Evolutionary conservation across 2,888 invertebrate genomes (phyloP).

Genomic region (Meteorus cinctellus): DNA sequence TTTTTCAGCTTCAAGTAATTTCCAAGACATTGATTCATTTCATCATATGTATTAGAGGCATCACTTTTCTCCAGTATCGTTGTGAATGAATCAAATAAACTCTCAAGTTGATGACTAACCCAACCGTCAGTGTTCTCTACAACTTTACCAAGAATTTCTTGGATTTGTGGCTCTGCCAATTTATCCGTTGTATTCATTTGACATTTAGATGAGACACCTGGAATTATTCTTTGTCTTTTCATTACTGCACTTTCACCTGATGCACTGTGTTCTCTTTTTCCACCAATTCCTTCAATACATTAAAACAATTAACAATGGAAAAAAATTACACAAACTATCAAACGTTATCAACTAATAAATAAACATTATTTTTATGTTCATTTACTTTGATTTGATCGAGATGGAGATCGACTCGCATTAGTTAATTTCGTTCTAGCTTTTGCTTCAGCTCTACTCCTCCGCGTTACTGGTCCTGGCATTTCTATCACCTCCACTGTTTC

Average conservation of each 20-base stretch:
- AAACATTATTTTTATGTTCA: neutral
- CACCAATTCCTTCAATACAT: slow-evolving; percentile 51
- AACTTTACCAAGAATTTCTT: slow-evolving; percentile 58
- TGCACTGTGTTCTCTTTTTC: slow-evolving; percentile 61
- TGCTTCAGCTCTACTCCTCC: slow-evolving; percentile 50
- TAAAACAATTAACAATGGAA: neutral
- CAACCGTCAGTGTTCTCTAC: slow-evolving; percentile 62
- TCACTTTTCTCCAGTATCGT: slow-evolving; percentile 54
- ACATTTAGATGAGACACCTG: slow-evolving; percentile 36
- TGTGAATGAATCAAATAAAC: slow-evolving; percentile 58
- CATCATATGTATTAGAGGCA: slow-evolving; percentile 46
- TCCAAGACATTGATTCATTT: slow-evolving; percentile 54
- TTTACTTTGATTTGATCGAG: slow-evolving; percentile 57
- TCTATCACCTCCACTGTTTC: slow-evolving; percentile 39
- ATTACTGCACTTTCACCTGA: slow-evolving; percentile 56
- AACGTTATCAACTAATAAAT: neutral
- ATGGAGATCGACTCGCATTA: slow-evolving; percentile 53
- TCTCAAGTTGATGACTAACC: slow-evolving; percentile 62
- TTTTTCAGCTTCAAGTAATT: slow-evolving; percentile 46
- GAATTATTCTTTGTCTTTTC: slow-evolving; percentile 59
- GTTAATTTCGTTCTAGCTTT: slow-evolving; percentile 58
- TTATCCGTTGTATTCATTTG: slow-evolving; percentile 50
- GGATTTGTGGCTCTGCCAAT: slow-evolving; percentile 56
- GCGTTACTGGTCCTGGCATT: slow-evolving; percentile 44
- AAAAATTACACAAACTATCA: neutral